phyloP scores from a whole-genome alignment of 2,113 vertebrate species.

The Hippocampus abdominalis region DNA sequence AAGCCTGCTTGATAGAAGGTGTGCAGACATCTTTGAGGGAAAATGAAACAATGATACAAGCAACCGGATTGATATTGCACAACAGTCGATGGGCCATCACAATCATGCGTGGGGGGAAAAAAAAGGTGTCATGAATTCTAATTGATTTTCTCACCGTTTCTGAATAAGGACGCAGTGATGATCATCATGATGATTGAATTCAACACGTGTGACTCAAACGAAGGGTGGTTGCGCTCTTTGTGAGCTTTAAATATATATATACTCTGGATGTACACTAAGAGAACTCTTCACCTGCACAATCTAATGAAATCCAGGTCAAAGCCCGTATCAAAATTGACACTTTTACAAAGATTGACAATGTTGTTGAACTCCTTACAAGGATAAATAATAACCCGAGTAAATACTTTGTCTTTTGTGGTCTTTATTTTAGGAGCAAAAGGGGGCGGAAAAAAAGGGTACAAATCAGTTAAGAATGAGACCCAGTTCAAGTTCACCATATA shows the following conservation, averaged over 20 bases:
- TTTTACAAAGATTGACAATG: not conserved
- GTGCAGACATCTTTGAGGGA: not conserved
- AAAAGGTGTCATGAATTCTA: constrained; percentile 46
- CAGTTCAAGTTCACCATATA: not conserved
- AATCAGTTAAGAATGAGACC: not conserved
- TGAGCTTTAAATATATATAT: not conserved
- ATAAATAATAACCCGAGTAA: not conserved
- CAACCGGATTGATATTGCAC: not conserved
- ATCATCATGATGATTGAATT: constrained; percentile 39
- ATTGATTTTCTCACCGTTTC: constrained; percentile 44
- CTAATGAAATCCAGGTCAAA: not conserved
- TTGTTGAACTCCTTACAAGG: not conserved
- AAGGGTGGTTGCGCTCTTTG: constrained; percentile 18
- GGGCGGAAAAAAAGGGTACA: not conserved
- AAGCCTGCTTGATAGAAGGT: not conserved
- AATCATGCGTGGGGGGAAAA: constrained; percentile 26
- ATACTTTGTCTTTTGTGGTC: not conserved
- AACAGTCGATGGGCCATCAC: constrained; percentile 3
- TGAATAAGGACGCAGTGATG: constrained; percentile 25
- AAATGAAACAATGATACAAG: not conserved
- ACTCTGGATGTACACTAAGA: not conserved
- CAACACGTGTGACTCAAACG: constrained; percentile 33
- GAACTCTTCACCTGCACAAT: constrained; percentile 9
- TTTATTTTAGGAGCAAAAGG: not conserved
- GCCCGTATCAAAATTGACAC: not conserved